Evolutionary conservation across 2,888 invertebrate species (phyloP).

Genomic region (Thymelicus sylvestris): DNA sequence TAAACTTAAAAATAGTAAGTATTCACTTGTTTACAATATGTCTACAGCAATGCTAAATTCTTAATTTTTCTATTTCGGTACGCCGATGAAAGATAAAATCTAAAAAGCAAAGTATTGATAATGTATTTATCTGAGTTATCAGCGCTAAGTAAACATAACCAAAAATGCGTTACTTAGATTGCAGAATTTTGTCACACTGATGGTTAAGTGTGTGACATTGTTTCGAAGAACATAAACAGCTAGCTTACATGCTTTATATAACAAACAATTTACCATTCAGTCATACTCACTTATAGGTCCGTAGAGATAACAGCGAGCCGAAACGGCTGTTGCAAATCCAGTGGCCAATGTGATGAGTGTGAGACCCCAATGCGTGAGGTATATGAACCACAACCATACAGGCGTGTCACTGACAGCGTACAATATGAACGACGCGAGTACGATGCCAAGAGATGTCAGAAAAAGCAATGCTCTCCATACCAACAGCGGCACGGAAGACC

Average conservation of each 20-base stretch:
- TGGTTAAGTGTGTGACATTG: too few relatives aligned
- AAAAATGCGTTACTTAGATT: not conserved
- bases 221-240: too few relatives aligned
- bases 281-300: conserved; percentile 75
- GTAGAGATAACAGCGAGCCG: conserved; percentile 64
- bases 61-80: too few relatives aligned
- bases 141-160: not conserved
- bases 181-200: too few relatives aligned
- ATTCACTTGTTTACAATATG: too few relatives aligned
- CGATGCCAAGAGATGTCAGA: conserved; percentile 62
- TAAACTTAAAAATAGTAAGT: too few relatives aligned
- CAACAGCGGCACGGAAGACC: conserved; percentile 69
- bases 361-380: conserved; percentile 84
- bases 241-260: too few relatives aligned
- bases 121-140: conserved; percentile 6
- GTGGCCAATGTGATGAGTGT: conserved; percentile 61
- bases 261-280: not conserved
- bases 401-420: conserved; percentile 57
- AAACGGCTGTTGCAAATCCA: conserved; percentile 66
- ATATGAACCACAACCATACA: conserved; percentile 76
- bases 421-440: conserved; percentile 61
- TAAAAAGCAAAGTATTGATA: too few relatives aligned
- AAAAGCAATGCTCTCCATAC: conserved; percentile 69
- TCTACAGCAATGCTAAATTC: too few relatives aligned
- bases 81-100: too few relatives aligned